Conservation (phyloP, 2,797 vertebrate genomes). For the Amblyopsis hoosieri region DNA sequence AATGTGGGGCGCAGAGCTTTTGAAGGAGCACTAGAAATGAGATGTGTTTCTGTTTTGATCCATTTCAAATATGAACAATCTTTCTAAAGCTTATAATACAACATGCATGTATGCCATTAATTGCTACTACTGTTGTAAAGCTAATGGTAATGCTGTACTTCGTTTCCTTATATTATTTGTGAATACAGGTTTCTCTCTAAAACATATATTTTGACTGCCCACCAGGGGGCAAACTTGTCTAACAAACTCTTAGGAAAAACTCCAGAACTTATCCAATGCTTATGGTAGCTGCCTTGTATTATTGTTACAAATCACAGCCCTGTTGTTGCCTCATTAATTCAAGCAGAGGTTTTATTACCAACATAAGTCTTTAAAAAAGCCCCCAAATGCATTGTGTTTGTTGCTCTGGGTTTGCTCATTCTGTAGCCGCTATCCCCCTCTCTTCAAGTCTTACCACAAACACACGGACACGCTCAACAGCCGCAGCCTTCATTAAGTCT, state of each 20-base stretch:
- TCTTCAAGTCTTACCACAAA: background rate
- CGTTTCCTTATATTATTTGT: no score
- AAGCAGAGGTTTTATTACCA: conserved; percentile 47
- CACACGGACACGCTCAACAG: conserved; percentile 5
- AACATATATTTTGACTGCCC: background rate
- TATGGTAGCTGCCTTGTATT: conserved; percentile 4
- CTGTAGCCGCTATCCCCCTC: conserved; percentile 1
- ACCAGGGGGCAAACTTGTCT: conserved; percentile 45
- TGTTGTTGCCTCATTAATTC: conserved; percentile 36
- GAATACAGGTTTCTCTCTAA: background rate
- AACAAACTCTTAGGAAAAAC: background rate
- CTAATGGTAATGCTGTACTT: no score
- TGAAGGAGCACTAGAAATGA: no score
- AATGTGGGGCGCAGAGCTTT: no score
- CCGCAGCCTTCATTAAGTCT: conserved; percentile 46
- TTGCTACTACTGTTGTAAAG: no score
- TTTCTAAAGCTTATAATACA: no score
- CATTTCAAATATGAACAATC: no score
- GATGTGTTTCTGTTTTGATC: no score
- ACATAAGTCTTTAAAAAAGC: conserved; percentile 42
- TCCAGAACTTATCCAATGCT: background rate
- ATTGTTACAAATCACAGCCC: conserved; percentile 25
- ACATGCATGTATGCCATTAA: no score
- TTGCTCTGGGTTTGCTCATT: conserved; percentile 9
- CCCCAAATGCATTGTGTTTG: conserved; percentile 16